phyloP scores from a whole-genome alignment of 2,113 vertebrate species.

The Plectropomus leopardus region DNA sequence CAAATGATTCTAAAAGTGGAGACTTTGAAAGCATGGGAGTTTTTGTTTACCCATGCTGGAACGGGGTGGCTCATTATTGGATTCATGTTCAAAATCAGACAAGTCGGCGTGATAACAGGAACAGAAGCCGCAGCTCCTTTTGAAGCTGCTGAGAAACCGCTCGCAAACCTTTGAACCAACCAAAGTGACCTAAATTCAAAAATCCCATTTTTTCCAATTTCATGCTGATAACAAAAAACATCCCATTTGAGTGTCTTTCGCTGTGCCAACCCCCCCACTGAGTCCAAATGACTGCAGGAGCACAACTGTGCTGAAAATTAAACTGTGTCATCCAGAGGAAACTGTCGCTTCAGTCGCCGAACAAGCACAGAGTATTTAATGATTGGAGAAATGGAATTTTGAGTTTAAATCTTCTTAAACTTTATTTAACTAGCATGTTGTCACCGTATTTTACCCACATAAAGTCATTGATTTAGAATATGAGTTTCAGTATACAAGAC shows the following conservation, averaged over 20 bases:
- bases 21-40: background rate
- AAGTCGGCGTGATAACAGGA: conserved; percentile 8
- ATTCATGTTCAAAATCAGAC: conserved; percentile 42
- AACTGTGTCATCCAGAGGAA: conserved; percentile 9
- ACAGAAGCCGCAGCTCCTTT: conserved; percentile 31
- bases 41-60: conserved; percentile 20
- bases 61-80: conserved; percentile 17
- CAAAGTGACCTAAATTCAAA: conserved; percentile 62
- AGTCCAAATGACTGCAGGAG: conserved; percentile 54
- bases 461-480: background rate
- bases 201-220: conserved; percentile 63
- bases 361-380: background rate
- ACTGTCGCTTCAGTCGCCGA: background rate
- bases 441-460: background rate
- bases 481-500: background rate
- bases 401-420: background rate
- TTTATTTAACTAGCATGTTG: background rate
- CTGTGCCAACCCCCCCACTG: conserved; percentile 26
- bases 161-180: conserved; percentile 56
- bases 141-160: conserved; percentile 38
- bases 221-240: conserved; percentile 60
- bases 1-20: conserved; percentile 10
- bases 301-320: conserved; percentile 17
- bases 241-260: conserved; percentile 43
- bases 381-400: background rate